Percentiles rank a stretch among this genome's conserved stretches.
Evolutionary conservation across 2,113 vertebrate genomes (phyloP).

Genomic region (Gambusia holbrooki): DNA sequence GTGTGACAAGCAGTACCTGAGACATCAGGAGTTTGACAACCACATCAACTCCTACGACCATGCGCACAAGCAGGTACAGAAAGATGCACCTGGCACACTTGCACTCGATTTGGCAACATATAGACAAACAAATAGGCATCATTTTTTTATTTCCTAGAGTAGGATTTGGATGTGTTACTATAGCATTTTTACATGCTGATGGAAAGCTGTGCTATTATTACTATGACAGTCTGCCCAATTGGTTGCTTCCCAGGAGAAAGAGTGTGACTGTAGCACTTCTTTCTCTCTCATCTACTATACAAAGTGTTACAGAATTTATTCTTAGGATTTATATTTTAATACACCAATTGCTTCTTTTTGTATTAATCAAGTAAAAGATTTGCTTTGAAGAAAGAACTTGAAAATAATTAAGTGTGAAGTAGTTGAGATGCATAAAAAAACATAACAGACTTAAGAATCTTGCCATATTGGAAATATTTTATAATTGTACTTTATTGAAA

Average conservation of each 20-base stretch:
- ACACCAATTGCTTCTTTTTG: no score
- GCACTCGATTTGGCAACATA: conserved; percentile 3
- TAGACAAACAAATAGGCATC: conserved; percentile 1
- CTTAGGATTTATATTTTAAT: no score
- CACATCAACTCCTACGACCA: conserved; percentile 99
- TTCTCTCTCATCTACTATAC: conserved; percentile 1
- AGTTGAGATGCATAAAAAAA: neutral
- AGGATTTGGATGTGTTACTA: conserved; percentile 29
- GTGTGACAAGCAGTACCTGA: conserved; percentile 99
- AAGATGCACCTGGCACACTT: neutral
- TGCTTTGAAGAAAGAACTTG: no score
- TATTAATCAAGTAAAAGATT: no score
- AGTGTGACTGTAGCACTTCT: conserved; percentile 36
- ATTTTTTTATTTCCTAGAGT: conserved; percentile 22
- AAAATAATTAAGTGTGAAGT: no score
- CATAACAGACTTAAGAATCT: neutral
- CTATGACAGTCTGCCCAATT: conserved; percentile 31
- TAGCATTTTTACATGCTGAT: conserved; percentile 26
- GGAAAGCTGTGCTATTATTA: conserved; percentile 40
- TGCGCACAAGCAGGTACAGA: conserved; percentile 98
- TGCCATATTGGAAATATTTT: neutral
- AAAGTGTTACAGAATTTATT: no score
- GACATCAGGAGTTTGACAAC: conserved; percentile 99
- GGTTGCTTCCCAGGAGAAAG: conserved; percentile 41
- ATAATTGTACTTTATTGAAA: neutral